Base-by-base conservation (phyloP, 2,797 vertebrate species). In the Pampus argenteus region DNA sequence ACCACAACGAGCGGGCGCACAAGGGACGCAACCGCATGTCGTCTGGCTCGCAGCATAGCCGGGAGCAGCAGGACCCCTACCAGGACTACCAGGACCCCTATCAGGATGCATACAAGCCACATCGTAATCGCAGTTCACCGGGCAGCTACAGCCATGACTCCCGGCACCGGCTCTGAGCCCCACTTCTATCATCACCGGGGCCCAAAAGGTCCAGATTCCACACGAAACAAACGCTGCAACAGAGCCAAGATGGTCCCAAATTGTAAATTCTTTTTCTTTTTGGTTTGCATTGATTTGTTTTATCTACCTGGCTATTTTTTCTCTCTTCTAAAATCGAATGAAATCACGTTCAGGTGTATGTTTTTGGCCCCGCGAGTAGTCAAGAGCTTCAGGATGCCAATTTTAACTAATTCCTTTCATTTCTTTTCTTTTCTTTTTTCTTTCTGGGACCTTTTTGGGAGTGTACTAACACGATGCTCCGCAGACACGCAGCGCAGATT, bases 61-160 rank as follows among this genome's bases (percentile, higher is more conserved):
- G 96, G 75, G 96, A 97, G 81, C 96, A 96, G 48, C 96, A 97
- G 91, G 98, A 98, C 88, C 96, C 96, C 87, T 98, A 98, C 71
- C 93, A 94, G 89, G 93, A 93, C 81, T 97, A 96, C 91, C 94
- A 97, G 78, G 97, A 99, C 92, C 95, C 97, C 10, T 98, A 97
- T 94, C 97, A 98, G 96, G 98, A 99, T 94, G 93, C 97, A 82
- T 99, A 98, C 93, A 97, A 98, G 89, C 96, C 97, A 71, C 97
- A 98, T 26, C 95, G 98, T 90, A 94, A 93, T 89, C 96, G 97
- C 88, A 97, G 96, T 76, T 99, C 98, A 2, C 98, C 98, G 4
- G 97, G 98, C 89, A 96, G 95, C 77, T 97, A 97, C 87, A 96
- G 98, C 95, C 97, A 98, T 77, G 98, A 99, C 89, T 97, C 98